Evolutionary conservation across 2,888 invertebrate species (phyloP).

Genomic region (Macrosiphum euphorbiae): DNA sequence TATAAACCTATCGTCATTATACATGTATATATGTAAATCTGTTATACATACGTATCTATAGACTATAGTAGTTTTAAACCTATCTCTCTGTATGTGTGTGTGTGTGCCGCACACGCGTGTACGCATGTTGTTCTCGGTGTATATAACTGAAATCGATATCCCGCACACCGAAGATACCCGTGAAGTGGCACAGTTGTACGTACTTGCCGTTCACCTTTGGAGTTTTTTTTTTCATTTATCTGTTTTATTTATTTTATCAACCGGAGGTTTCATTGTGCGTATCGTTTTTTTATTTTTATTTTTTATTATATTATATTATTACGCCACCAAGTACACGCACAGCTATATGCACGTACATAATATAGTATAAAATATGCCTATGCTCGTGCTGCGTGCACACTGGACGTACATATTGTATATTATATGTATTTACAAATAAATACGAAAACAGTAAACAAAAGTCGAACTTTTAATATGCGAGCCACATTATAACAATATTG

Average conservation of each 20-base stretch:
- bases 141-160: constrained; percentile 41
- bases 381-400: neutral
- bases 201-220: constrained; percentile 25
- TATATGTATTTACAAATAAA: neutral
- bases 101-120: neutral
- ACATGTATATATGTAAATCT: neutral
- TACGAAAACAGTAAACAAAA: neutral
- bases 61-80: neutral
- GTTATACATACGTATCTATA: neutral
- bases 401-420: neutral
- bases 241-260: neutral
- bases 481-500: neutral
- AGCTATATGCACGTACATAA: neutral
- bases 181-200: constrained; percentile 45
- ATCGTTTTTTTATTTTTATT: neutral
- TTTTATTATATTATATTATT: neutral
- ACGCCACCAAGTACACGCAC: neutral
- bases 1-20: neutral
- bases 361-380: neutral
- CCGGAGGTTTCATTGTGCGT: constrained; percentile 10
- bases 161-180: constrained; percentile 41
- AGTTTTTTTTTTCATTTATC: neutral
- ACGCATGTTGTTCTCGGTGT: neutral
- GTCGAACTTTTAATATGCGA: neutral
- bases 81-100: neutral